Conservation (phyloP, 1,140 invertebrate species). For the Hestina assimilis region DNA sequence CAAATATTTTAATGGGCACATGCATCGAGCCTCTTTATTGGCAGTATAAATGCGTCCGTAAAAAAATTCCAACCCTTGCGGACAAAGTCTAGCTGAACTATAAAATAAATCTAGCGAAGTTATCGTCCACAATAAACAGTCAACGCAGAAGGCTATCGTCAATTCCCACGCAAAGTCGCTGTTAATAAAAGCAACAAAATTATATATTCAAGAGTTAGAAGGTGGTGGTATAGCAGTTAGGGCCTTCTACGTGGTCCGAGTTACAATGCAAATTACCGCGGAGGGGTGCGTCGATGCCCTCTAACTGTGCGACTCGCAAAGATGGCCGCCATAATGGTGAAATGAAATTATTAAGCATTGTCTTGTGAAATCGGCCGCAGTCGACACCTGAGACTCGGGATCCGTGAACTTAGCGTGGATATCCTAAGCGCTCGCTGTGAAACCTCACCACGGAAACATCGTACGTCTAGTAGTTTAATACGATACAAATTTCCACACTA, state of each 20-base stretch:
- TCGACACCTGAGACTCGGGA: slow-evolving; percentile 72
- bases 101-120: slow-evolving; percentile 77
- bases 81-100: slow-evolving; percentile 66
- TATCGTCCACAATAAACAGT: slow-evolving; percentile 76
- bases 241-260: slow-evolving; percentile 75
- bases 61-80: slow-evolving; percentile 54
- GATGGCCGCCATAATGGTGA: slow-evolving; percentile 76
- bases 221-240: slow-evolving; percentile 73
- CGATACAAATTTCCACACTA: no score
- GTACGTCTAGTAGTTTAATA: no score
- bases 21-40: slow-evolving; percentile 69
- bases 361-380: slow-evolving; percentile 76
- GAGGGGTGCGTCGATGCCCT: slow-evolving; percentile 72
- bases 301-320: slow-evolving; percentile 75
- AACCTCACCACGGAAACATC: no score
- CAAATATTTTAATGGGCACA: slow-evolving; percentile 73
- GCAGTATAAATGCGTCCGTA: slow-evolving; percentile 62
- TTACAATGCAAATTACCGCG: slow-evolving; percentile 76
- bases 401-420: slow-evolving; percentile 51
- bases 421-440: slow-evolving; percentile 31
- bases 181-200: slow-evolving; percentile 78
- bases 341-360: slow-evolving; percentile 79
- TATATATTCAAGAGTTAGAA: slow-evolving; percentile 78
- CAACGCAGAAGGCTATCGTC: slow-evolving; percentile 71
- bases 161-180: slow-evolving; percentile 76